Conservation (phyloP, 2,888 invertebrate species). For the Argyresthia albistria region DNA sequence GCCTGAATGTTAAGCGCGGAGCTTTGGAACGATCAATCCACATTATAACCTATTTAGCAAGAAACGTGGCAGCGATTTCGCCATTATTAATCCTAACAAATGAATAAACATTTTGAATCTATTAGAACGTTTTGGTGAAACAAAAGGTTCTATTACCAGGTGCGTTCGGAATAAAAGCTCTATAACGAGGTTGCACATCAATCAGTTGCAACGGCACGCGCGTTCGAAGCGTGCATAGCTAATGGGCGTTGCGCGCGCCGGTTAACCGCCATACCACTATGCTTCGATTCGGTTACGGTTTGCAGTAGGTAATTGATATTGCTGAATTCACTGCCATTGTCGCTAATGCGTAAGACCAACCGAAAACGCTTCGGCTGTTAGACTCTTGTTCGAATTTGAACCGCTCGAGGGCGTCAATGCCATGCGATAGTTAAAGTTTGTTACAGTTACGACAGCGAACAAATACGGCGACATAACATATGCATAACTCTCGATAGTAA, state of each 20-base stretch:
- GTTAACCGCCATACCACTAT: constrained; percentile 16
- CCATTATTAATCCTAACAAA: no score
- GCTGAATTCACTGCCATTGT: not conserved
- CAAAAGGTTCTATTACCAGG: constrained; percentile 21
- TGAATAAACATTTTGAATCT: not conserved
- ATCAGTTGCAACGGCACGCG: constrained; percentile 40
- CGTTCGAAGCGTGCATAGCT: constrained; percentile 13
- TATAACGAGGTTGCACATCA: constrained; percentile 40
- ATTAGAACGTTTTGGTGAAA: constrained; percentile 9
- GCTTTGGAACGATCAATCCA: constrained; percentile 1
- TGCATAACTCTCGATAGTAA: constrained; percentile 5
- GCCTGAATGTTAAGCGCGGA: constrained; percentile 3
- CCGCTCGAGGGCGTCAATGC: constrained; percentile 35
- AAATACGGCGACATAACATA: constrained; percentile 24
- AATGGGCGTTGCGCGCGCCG: constrained; percentile 26
- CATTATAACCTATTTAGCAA: constrained; percentile 9
- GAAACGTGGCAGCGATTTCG: not conserved
- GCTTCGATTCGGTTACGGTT: constrained; percentile 21
- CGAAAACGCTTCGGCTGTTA: not conserved
- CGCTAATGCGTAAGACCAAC: not conserved
- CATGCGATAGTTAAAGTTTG: constrained; percentile 15
- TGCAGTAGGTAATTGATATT: not conserved
- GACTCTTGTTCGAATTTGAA: constrained; percentile 17
- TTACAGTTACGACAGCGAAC: constrained; percentile 38
- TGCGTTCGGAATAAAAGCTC: constrained; percentile 23